Base-by-base conservation (phyloP, 2,797 vertebrate species). In the Melanotaenia nigrans region DNA sequence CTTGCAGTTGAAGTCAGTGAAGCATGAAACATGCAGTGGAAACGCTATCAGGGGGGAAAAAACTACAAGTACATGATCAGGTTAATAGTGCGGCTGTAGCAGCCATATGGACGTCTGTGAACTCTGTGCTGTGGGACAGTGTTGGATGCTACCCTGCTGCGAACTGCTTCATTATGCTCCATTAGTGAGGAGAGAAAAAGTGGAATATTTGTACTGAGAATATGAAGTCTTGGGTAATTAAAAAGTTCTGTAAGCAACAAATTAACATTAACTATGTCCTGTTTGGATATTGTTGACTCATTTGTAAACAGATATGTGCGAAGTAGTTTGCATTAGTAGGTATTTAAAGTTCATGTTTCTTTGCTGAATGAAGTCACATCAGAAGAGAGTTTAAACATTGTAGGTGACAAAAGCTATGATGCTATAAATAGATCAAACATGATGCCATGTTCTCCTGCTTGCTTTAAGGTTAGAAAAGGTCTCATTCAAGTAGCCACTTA, bases 61-160 rank as follows among this genome's bases (percentile, higher is more conserved):
- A 24, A 53, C 59, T 40, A 20, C 59, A 49, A 64, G 16, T 61
- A 78, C 69, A 73, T 32, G 54, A 61, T 68, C 11, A 57, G 76
- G 75, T 82, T 76, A 86, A 79, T 38, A 4, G 28, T 66, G 75
- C 51, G 73, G 75, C 62, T 79, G 73, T 75, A 59, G 68, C 54
- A 24, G 65, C 76, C 69, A 75, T 75, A 73, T 82, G 68, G 71
- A 53, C 61, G 45, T 66, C 63, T 76, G 47, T 71, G 36, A 68
- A 51, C 64, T 68, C n/a, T 55, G 51, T 4, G 61, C 73, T 71
- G 57, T 61, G 40, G 45, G 67, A 77, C 58, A 11, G 65, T 24
- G 65, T 32, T 22, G 32, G 53, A 77, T 8, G 35, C 61, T 20
- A 57, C 32, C 45, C 30, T 28, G 35, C 64, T 64, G 67, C 24